Conservation (phyloP, 2,113 vertebrate species). For the Eupsittula cactorum region DNA sequence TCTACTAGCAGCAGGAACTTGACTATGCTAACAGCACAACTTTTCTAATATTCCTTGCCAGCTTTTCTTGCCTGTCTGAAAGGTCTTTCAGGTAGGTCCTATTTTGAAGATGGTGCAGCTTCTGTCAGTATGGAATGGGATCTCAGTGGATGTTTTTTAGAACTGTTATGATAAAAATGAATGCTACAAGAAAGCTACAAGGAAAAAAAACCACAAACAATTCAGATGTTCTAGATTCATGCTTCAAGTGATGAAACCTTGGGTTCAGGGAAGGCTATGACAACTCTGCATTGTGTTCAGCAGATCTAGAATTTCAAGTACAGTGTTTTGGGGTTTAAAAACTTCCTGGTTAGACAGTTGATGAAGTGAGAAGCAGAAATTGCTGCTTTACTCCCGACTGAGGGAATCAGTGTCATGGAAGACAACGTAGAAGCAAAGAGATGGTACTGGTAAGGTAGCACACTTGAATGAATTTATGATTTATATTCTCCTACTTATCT, state of each 20-base stretch:
- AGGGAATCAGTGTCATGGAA: conserved; percentile 55
- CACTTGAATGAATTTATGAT: conserved; percentile 53
- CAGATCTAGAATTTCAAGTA: conserved; percentile 6
- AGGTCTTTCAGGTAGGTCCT: background rate
- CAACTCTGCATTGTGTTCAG: background rate
- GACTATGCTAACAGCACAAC: background rate
- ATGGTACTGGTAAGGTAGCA: conserved; percentile 9
- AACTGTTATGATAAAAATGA: background rate
- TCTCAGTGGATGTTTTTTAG: background rate
- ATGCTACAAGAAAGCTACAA: background rate
- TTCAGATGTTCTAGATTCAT: background rate
- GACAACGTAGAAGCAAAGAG: conserved; percentile 12
- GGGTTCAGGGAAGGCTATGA: background rate
- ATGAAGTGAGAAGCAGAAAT: conserved; percentile 59
- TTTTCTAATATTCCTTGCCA: background rate
- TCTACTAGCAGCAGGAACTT: background rate
- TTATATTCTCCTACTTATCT: conserved; percentile 57
- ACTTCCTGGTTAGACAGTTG: conserved; percentile 46
- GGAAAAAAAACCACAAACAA: no score
- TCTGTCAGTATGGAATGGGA: background rate
- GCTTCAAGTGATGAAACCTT: background rate
- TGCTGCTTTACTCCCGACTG: conserved; percentile 31
- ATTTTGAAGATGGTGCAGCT: background rate
- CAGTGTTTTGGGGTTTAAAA: conserved; percentile 45
- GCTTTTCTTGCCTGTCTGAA: background rate